These are phyloP conservation scores for Dromiciops gliroides DNA, from an alignment of 2,113 vertebrate genomes.

Conservation along the genomic window DNA sequence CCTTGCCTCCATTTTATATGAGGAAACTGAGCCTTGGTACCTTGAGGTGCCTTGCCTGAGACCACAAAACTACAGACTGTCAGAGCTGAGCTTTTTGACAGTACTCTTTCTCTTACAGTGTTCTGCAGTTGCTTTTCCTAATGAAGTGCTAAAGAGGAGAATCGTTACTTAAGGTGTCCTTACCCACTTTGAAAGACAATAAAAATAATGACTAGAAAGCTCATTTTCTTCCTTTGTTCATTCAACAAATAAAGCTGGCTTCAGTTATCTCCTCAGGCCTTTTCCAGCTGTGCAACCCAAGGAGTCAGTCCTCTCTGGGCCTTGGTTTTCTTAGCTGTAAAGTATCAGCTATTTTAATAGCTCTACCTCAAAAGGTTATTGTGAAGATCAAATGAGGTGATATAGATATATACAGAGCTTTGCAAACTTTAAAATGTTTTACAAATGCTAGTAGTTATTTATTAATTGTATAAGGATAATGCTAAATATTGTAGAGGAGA, in stretches of 20 bases:
- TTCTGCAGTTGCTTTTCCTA: neutral
- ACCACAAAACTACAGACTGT: neutral
- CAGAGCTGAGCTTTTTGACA: neutral
- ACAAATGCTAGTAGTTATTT: neutral
- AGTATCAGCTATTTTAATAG: neutral
- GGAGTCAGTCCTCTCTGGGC: neutral
- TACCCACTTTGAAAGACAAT: conserved; percentile 16
- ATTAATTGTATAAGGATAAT: neutral
- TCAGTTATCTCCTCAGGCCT: neutral
- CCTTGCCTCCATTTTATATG: too few species aligned
- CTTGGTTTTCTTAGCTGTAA: neutral
- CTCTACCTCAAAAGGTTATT: neutral
- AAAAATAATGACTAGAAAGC: conserved; percentile 38
- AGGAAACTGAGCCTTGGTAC: neutral
- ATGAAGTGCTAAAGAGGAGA: neutral
- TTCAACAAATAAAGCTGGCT: neutral
- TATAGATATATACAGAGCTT: neutral
- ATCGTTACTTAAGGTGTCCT: neutral
- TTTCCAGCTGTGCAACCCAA: neutral
- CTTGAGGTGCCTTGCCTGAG: neutral
- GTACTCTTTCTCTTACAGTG: neutral
- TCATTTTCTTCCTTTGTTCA: neutral
- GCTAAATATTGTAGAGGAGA: neutral
- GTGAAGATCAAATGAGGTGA: neutral
- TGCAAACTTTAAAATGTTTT: neutral